phyloP scores from a whole-genome alignment of 2,113 vertebrate genomes.

The Notechis scutatus region DNA sequence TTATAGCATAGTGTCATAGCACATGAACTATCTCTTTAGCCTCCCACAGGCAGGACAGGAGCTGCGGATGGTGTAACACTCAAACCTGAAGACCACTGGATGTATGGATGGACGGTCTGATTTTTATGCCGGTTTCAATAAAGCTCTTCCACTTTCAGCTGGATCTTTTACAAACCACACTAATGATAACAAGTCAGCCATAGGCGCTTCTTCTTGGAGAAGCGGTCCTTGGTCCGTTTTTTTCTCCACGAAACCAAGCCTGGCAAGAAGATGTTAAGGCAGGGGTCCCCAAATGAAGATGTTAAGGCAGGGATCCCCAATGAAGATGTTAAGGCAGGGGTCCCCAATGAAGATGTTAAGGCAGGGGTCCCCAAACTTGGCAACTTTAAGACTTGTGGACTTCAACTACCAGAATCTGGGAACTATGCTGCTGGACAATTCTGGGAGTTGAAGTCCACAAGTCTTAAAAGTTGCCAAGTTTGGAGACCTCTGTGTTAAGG shows the following conservation, averaged over 20 bases:
- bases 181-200: not conserved
- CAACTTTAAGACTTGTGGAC: too few relatives aligned
- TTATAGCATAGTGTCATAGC: not conserved
- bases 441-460: too few relatives aligned
- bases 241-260: not conserved
- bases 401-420: too few relatives aligned
- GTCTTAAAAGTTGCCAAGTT: too few relatives aligned
- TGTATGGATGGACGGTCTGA: not conserved
- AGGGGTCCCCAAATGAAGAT: too few relatives aligned
- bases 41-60: not conserved
- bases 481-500: not conserved
- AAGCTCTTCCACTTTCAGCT: not conserved
- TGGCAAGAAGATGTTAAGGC: not conserved
- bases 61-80: not conserved
- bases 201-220: not conserved
- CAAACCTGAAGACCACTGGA: not conserved
- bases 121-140: not conserved
- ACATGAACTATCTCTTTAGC: not conserved
- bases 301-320: not conserved
- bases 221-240: not conserved
- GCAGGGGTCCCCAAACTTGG: not conserved
- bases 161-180: not conserved
- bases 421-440: too few relatives aligned
- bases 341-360: not conserved
- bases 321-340: not conserved